Percentiles rank a stretch among this genome's conserved stretches.
phyloP scores from a whole-genome alignment of 2,113 vertebrate species.

The Butorides virescens region DNA sequence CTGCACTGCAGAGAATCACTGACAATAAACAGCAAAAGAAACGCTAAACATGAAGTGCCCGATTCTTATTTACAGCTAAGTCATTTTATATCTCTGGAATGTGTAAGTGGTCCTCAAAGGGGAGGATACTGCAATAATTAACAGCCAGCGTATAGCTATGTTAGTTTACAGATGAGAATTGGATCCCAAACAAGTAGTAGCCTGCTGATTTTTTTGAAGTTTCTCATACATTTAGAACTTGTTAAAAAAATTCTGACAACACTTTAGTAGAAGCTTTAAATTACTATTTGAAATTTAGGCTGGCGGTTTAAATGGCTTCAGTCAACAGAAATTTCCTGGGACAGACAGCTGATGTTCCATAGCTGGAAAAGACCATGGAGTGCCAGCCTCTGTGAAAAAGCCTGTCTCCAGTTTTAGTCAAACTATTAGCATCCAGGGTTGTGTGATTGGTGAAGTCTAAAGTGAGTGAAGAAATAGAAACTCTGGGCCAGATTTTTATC shows the following conservation, averaged over 20 bases:
- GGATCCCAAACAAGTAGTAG: neutral
- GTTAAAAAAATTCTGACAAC: neutral
- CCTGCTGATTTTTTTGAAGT: neutral
- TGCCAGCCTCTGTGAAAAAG: neutral
- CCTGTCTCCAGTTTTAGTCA: neutral
- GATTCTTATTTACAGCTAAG: neutral
- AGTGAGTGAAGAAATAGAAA: neutral
- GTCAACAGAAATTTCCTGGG: neutral
- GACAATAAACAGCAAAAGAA: neutral
- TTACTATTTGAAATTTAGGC: neutral
- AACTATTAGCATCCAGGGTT: neutral
- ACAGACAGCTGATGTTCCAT: neutral
- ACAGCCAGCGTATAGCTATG: neutral
- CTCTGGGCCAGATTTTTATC: neutral
- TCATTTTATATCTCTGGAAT: neutral
- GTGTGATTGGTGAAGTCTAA: neutral
- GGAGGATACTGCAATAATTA: neutral
- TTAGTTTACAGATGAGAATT: neutral
- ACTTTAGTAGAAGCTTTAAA: neutral
- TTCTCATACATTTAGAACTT: neutral
- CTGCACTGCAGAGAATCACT: neutral
- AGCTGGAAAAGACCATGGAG: neutral
- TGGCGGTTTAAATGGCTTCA: neutral
- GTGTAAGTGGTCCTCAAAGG: neutral
- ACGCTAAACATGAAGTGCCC: neutral